phyloP scores from a whole-genome alignment of 2,888 invertebrate species.

The Teleogryllus oceanicus region DNA sequence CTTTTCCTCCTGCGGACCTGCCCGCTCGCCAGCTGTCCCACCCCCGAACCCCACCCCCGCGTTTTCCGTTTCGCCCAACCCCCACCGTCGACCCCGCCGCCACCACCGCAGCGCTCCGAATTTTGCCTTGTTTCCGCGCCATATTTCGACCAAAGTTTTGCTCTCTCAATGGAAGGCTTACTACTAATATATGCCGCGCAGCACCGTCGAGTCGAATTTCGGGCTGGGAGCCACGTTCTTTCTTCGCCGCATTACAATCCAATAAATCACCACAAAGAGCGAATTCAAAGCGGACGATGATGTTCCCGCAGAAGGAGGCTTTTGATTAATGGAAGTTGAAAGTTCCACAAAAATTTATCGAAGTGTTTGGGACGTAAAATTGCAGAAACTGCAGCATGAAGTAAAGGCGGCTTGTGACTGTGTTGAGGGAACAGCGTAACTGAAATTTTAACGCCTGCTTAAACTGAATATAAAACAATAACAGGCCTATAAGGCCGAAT shows the following conservation, averaged over 20 bases:
- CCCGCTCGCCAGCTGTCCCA: too few relatives aligned
- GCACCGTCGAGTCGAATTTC: not conserved
- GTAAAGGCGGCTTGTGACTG: not conserved
- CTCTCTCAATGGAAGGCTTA: conserved; percentile 6
- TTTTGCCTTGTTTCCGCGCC: not conserved
- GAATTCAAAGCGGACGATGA: not conserved
- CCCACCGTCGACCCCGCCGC: too few relatives aligned
- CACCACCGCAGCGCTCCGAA: too few relatives aligned
- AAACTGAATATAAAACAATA: not conserved
- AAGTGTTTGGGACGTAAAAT: not conserved
- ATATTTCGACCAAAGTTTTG: not conserved
- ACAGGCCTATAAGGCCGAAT: not conserved
- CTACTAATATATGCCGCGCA: not conserved
- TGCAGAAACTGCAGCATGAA: not conserved
- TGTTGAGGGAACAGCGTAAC: not conserved
- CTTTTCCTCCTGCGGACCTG: not conserved
- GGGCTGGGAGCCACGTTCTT: not conserved
- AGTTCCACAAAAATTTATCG: not conserved
- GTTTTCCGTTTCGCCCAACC: too few relatives aligned
- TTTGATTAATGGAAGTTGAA: conserved; percentile 4
- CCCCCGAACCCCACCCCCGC: too few relatives aligned
- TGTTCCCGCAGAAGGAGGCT: not conserved
- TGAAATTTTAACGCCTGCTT: not conserved
- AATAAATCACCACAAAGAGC: not conserved
- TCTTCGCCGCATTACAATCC: conserved; percentile 18